Evolutionary conservation across 2,888 invertebrate genomes (phyloP), one percentile per base, ranked within the genome.

Genomic region (Drosophila atroscutellata): DNA sequence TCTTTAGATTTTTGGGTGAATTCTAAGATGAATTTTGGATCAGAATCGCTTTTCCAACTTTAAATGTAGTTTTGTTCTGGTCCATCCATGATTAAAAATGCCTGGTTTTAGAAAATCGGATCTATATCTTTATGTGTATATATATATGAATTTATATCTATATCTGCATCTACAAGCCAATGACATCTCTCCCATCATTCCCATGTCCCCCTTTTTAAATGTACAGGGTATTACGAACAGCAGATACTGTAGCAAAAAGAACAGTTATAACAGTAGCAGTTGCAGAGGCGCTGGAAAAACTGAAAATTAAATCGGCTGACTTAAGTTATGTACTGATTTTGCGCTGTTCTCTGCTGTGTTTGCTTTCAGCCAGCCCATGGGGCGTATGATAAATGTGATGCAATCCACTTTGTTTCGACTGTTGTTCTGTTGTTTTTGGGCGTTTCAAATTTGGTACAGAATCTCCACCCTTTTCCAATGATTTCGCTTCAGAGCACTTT

Each of bases 361-460:
- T 77, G 65, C 64, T 32, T 49, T 24, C 32, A 9, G 26, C 26
- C 57, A 28, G 55, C 58, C 68, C 72, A 85, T 72, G 68, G 86
- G 85, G 89, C 89, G 84, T 74, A 86, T 85, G 85, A 88, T 88
- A 86, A 88, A 85, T 85, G 77, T 72, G 76, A 69, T 68, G 73
- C 71, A 77, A 72, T 73, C 66, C 67, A 62, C 70, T 65, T 52
- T 79, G 81, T 76, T 72, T 28, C 42, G 63, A 63, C 54, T 52
- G 57, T 42, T 37, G 52, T 26, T 32, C 52, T 57, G 37, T 51
- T 73, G 69, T 63, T 78, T 56, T 62, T 64, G 51, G 24, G 26
- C 63, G 57, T 28, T 54, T 8, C 24, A 37, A 42, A 24, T 45
- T 4, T 30, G 11, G 59, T 66, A 74, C 81, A 75, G 45, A 3